A percentile compares a stretch with the other conserved stretches of the same genome.
phyloP scores from a whole-genome alignment of 2,888 invertebrate species.

The Eristalis arbustorum region DNA sequence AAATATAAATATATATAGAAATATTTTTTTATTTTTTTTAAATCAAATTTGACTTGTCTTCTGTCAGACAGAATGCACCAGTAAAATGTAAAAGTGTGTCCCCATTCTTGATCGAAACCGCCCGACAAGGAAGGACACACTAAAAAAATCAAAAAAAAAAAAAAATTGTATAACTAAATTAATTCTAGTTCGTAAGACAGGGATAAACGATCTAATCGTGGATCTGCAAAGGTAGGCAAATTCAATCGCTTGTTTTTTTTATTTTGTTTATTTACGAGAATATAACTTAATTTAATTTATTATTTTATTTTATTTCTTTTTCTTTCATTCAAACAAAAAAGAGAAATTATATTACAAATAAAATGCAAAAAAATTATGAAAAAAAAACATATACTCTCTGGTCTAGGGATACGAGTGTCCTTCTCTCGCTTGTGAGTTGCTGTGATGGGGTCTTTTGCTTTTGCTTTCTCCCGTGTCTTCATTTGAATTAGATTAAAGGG shows the following conservation, averaged over 20 bases:
- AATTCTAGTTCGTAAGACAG: slow-evolving; percentile 61
- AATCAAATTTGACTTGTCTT: slow-evolving; percentile 1
- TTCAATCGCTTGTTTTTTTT: slow-evolving; percentile 56
- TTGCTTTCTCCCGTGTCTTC: not conserved
- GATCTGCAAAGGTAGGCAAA: slow-evolving; percentile 68
- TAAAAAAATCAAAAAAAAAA: slow-evolving; percentile 6
- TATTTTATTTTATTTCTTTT: slow-evolving; percentile 57
- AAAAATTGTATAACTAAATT: slow-evolving; percentile 55
- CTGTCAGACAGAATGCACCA: slow-evolving; percentile 56
- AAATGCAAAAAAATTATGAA: slow-evolving; percentile 46
- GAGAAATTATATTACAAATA: slow-evolving; percentile 62
- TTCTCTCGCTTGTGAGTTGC: not conserved
- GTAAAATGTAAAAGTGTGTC: slow-evolving; percentile 24
- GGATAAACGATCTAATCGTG: slow-evolving; percentile 59
- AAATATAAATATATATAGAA: not conserved
- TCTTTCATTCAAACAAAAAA: slow-evolving; percentile 31
- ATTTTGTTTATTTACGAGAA: slow-evolving; percentile 42
- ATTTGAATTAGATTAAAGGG: not conserved
- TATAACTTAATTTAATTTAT: slow-evolving; percentile 69
- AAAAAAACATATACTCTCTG: slow-evolving; percentile 4
- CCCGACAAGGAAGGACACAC: not conserved
- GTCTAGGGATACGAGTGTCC: not conserved
- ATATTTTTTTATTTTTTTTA: not conserved
- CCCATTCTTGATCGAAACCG: not conserved
- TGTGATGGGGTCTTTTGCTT: not conserved